Conservation (phyloP, 2,113 vertebrate genomes). For the Grantiella picta region DNA sequence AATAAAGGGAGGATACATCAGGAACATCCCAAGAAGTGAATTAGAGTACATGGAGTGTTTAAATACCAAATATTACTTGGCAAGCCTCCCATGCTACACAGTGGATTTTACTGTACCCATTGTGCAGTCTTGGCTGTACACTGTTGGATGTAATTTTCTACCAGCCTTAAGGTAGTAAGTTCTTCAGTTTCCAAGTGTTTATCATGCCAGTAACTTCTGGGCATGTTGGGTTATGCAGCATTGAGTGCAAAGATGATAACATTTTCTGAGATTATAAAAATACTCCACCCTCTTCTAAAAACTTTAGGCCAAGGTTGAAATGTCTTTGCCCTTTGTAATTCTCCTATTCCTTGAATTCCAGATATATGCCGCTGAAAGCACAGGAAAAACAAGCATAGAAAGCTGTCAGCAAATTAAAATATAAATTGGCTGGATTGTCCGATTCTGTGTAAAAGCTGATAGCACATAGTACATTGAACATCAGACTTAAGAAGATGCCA, state of each 20-base stretch:
- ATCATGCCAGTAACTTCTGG: background rate
- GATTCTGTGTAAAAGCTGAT: background rate
- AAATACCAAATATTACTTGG: background rate
- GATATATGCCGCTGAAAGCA: background rate
- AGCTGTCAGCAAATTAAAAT: background rate
- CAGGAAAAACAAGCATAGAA: background rate
- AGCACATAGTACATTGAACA: accelerated
- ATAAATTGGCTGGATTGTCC: background rate
- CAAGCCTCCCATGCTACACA: background rate
- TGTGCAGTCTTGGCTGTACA: background rate
- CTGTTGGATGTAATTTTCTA: background rate
- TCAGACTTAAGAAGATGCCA: background rate
- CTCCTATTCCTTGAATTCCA: background rate
- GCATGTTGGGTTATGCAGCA: background rate
- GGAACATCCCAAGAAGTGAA: background rate
- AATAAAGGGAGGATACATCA: background rate
- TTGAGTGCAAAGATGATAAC: background rate
- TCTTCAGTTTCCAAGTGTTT: background rate
- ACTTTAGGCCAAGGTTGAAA: background rate
- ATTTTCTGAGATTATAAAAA: background rate
- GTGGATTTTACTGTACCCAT: background rate
- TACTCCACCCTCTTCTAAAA: background rate
- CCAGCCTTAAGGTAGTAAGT: background rate
- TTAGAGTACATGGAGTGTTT: background rate
- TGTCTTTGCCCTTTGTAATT: background rate